Conservation (phyloP, 2,888 invertebrate species). For the Eupsilia transversa region DNA sequence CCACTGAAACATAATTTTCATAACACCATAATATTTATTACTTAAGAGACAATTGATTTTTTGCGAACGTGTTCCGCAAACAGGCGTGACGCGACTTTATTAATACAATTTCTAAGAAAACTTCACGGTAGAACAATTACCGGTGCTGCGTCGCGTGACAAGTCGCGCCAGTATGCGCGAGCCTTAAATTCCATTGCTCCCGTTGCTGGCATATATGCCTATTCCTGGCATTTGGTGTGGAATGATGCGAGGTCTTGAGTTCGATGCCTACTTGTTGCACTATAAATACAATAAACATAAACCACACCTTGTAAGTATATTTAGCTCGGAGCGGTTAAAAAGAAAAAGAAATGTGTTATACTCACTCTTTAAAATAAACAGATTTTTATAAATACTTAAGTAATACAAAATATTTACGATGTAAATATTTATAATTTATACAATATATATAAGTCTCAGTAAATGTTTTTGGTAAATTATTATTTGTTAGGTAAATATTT, state of each 20-base stretch:
- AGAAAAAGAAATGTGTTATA: background rate
- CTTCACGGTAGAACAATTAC: too few species aligned
- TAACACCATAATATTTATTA: too few species aligned
- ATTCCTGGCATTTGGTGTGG: background rate
- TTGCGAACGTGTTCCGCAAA: too few species aligned
- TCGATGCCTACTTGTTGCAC: background rate
- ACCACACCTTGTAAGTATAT: background rate
- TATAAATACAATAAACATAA: background rate
- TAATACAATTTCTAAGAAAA: too few species aligned
- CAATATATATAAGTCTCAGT: too few species aligned
- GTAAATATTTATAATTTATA: too few species aligned
- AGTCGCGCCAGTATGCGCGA: too few species aligned
- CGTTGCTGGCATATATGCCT: background rate
- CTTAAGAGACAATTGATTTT: too few species aligned
- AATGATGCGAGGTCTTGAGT: background rate
- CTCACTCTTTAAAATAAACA: background rate
- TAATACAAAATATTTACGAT: background rate
- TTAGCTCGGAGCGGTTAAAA: background rate
- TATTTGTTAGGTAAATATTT: constrained; percentile 18
- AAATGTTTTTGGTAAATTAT: constrained; percentile 21
- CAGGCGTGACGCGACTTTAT: too few species aligned
- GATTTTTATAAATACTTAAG: background rate
- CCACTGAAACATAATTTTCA: too few species aligned
- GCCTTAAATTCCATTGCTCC: background rate
- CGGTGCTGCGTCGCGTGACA: too few species aligned